Evolutionary conservation across 2,888 invertebrate genomes (phyloP).

Genomic region (Heteropelma amictum): DNA sequence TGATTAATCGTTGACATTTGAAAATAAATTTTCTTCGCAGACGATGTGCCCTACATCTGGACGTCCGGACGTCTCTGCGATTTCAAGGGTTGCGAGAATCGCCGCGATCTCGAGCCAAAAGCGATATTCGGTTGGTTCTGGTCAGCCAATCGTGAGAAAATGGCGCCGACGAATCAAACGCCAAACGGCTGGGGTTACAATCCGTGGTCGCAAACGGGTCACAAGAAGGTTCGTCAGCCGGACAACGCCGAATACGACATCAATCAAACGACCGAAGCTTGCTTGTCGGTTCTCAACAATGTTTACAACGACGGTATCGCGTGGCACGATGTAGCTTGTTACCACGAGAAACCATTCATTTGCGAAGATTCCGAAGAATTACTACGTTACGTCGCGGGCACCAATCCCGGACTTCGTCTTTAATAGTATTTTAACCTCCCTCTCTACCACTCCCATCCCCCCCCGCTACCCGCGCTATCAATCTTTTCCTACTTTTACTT

Average conservation of each 20-base stretch:
- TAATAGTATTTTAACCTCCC: constrained; percentile 77
- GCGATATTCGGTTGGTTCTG: constrained; percentile 94
- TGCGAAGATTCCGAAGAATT: constrained; percentile 95
- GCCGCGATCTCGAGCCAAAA: constrained; percentile 92
- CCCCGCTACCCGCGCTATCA: neutral
- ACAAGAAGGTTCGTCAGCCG: constrained; percentile 92
- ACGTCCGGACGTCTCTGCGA: constrained; percentile 94
- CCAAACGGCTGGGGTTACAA: constrained; percentile 89
- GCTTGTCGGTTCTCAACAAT: constrained; percentile 92
- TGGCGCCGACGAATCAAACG: constrained; percentile 87
- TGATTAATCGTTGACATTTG: too few relatives aligned
- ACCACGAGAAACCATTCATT: constrained; percentile 94
- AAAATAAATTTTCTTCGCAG: constrained; percentile 75
- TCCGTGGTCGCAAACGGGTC: constrained; percentile 94
- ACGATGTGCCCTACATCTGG: constrained; percentile 95
- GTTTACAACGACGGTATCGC: constrained; percentile 96
- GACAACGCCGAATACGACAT: constrained; percentile 95
- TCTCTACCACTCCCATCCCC: neutral
- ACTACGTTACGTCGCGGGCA: constrained; percentile 90
- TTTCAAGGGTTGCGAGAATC: constrained; percentile 94
- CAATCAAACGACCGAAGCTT: constrained; percentile 92
- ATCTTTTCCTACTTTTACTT: too few relatives aligned
- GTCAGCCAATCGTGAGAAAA: constrained; percentile 93
- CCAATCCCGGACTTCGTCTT: constrained; percentile 90
- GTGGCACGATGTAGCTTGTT: constrained; percentile 96